Evolutionary conservation across 1,140 invertebrate genomes (phyloP).

Genomic region (Octopus bimaculoides): DNA sequence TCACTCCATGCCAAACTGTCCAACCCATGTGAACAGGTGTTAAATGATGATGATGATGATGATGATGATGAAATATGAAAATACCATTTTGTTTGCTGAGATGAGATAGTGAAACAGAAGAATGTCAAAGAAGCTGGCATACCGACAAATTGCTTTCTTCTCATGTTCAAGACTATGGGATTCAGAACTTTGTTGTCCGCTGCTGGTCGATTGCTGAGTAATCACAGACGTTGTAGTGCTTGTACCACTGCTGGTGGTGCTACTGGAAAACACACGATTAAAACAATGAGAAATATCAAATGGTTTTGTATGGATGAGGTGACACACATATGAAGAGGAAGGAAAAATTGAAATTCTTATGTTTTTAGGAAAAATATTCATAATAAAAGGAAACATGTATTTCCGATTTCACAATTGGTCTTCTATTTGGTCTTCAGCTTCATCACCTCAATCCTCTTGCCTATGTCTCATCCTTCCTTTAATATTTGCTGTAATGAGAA

Average conservation of each 20-base stretch:
- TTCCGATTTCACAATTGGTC: neutral
- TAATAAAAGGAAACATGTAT: neutral
- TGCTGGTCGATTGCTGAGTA: neutral
- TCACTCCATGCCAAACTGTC: neutral
- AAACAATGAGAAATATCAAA: neutral
- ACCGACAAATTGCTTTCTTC: slow-evolving; percentile 39
- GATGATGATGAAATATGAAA: neutral
- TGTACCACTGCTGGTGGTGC: neutral
- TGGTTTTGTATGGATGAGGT: neutral
- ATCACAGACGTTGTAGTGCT: neutral
- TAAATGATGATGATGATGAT: neutral
- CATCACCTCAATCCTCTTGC: too few species aligned
- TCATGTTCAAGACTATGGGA: slow-evolving; percentile 26
- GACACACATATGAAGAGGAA: neutral
- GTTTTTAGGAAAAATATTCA: neutral
- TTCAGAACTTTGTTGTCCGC: slow-evolving; percentile 17
- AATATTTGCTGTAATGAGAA: too few species aligned
- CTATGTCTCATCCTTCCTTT: too few species aligned
- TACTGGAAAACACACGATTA: neutral
- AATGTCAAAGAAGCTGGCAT: slow-evolving; percentile 4
- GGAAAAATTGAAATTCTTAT: neutral
- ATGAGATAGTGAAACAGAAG: neutral
- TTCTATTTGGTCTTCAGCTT: neutral
- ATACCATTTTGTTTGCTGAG: neutral
- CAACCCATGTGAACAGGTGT: neutral